A percentile compares a stretch with the other conserved stretches of the same genome.
Conservation (phyloP, 2,797 vertebrate genomes). For the Pempheris klunzingeri region DNA sequence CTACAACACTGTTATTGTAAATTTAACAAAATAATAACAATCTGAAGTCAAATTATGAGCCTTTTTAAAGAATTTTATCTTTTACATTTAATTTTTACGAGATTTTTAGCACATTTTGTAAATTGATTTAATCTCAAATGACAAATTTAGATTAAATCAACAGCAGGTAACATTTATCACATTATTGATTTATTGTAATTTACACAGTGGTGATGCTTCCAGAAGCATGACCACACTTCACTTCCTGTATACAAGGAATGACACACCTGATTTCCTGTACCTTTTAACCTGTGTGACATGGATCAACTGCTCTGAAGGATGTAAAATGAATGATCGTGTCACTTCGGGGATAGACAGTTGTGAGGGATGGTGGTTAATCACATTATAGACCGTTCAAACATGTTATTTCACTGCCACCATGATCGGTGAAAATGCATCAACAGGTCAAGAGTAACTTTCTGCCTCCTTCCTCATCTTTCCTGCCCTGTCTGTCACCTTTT, state of each 20-base stretch:
- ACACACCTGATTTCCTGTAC: neutral
- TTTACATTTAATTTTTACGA: neutral
- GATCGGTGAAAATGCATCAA: neutral
- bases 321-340: neutral
- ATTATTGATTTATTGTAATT: neutral
- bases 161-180: neutral
- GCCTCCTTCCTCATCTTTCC: slow-evolving; percentile 6
- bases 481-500: slow-evolving; percentile 54
- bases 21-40: neutral
- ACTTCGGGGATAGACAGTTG: neutral
- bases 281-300: neutral
- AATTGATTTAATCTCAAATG: neutral
- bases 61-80: neutral
- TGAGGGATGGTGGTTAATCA: neutral
- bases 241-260: neutral
- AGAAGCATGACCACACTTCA: neutral
- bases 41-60: neutral
- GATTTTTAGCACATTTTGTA: neutral
- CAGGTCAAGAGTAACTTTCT: neutral
- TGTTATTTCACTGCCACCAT: neutral
- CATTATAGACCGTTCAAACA: neutral
- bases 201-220: too few relatives aligned
- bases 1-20: too few relatives aligned
- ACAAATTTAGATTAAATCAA: neutral
- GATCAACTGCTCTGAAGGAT: neutral